Evolutionary conservation across 1,140 invertebrate species (phyloP).

Genomic region (Penaeus indicus): DNA sequence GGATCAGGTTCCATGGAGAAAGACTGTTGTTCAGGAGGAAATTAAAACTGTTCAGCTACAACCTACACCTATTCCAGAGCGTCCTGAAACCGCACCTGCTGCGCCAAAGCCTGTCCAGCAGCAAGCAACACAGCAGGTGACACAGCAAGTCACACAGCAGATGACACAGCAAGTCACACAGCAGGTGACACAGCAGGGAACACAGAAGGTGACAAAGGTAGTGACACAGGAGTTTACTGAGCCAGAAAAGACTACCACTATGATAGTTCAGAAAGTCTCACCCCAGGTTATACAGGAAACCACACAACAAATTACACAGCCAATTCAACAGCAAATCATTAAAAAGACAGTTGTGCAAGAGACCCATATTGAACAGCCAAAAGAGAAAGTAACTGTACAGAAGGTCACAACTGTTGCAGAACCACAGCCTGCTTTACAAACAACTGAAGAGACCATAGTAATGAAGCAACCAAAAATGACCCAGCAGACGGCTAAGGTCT

Average conservation of each 20-base stretch:
- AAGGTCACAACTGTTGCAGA: background rate
- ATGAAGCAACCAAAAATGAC: slow-evolving; percentile 37
- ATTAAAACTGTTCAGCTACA: slow-evolving; percentile 28
- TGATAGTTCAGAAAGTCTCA: too few relatives aligned
- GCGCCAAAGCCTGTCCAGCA: slow-evolving; percentile 11
- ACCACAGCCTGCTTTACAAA: slow-evolving; percentile 11
- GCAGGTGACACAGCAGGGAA: background rate
- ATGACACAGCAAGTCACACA: slow-evolving; percentile 32
- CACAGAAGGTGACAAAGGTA: slow-evolving; percentile 12
- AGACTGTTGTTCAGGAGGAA: too few relatives aligned
- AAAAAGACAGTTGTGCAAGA: background rate
- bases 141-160: slow-evolving; percentile 25
- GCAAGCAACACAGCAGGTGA: slow-evolving; percentile 6
- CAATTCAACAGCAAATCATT: too few relatives aligned
- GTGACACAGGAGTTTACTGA: too few relatives aligned
- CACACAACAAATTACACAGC: too few relatives aligned
- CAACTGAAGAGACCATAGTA: background rate
- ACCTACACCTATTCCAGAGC: slow-evolving; percentile 41
- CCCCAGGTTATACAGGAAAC: too few relatives aligned
- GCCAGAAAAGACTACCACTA: too few relatives aligned
- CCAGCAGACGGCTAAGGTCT: slow-evolving; percentile 17
- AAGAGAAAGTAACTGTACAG: background rate
- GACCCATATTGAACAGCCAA: background rate
- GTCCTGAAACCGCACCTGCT: slow-evolving; percentile 4
- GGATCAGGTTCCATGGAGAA: background rate